Evolutionary conservation across 2,797 vertebrate species (phyloP), one percentile per base, ranked within the genome.

Genomic region (Megaceryle alcyon): DNA sequence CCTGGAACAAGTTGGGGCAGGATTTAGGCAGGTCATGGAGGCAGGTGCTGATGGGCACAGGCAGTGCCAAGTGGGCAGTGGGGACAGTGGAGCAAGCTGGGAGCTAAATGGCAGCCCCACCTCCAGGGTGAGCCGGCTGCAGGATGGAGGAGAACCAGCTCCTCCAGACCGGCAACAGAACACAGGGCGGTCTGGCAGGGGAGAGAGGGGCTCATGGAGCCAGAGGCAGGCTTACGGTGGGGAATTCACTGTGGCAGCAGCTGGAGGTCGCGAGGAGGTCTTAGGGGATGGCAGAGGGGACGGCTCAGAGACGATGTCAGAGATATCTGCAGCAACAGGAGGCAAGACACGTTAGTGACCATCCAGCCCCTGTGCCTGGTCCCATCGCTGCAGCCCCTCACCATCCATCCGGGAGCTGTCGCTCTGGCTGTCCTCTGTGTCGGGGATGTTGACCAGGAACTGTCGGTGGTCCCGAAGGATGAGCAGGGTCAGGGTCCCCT

Each of bases 401-500:
- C 99, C 99, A 1, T 99, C 99, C 88, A 99, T 94, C 16, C 84
- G 97, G 2, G 99, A 99, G 98, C 99, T 99, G 80, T 31, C 98
- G 4, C 82, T 98, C 82, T 98, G 98, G 23, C 99, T 99, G 97
- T 99, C 98, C 78, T 94, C 97, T 12, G 98, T 71, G 1, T 99
- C 98, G 0, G 99, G 98, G 93, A 99, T 99, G 96, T 97, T 99
- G 97, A 99, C 98, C 95, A 99, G 97, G 97, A 99, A 99, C 96
- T 98, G 99, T 28, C 98, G 97, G 33, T 98, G 95, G 46, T 99
- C 99, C 60, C 99, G 98, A 80, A 99, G 98, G 80, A 99, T 98
- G 4, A 98, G 98, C 97, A 99, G 98, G 18, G 98, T 99, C 94
- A 99, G 98, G 82, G 97, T 98, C 15, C 99, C 99, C 37, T 99